Base-by-base conservation (phyloP, 2,797 vertebrate species). In the Pelobates cultripes region DNA sequence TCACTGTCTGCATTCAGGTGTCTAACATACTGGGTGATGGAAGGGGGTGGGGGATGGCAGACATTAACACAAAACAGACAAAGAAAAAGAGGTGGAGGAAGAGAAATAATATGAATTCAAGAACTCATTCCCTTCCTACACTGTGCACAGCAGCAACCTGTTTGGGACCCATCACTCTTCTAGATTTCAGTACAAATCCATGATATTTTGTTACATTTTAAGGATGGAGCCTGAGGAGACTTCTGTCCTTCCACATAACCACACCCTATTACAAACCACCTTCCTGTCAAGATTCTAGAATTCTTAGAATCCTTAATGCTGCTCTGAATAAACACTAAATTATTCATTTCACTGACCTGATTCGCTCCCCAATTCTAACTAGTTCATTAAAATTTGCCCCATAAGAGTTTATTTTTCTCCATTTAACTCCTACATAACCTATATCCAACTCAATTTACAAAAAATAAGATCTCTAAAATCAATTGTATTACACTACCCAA, bases 1-100 rank as follows among this genome's bases (percentile, higher is more conserved):
- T 79, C 70, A 78, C 76, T 84, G 82, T 79, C 77, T 66, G 77
- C 81, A 83, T 83, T 75, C 82, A 84, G 82, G 82, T 84, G 77
- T 79, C 82, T 84, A 75, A 75, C 77, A 79, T 78, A 84, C 51
- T 79, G 77, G 82, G 76, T 73, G 70, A 78, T 68, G 70, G 77
- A 70, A 67, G 80, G 74, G 75, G 80, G 74, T 41, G 77, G 82
- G 77, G 64, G 76, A 66, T 55, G 81, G 81, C 72, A 84, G 55
- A 75, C 73, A 28, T 67, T 55, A 79, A 84, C 67, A 79, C 55
- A 53, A 84, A 84, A 77, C 81, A 83, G 81, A 84, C 82, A 84
- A 84, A 84, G 80, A 75, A 61, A 72, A 12, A 64, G 55, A 77
- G 82, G 66, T 71, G 82, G 82, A 74, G 66, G 66, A 75, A 64